Evolutionary conservation across 30 jellyfish, hydroid and myxozoan species (phyloP), one percentile per base, ranked within the genome.

Genomic region (Aurelia coerulea): DNA sequence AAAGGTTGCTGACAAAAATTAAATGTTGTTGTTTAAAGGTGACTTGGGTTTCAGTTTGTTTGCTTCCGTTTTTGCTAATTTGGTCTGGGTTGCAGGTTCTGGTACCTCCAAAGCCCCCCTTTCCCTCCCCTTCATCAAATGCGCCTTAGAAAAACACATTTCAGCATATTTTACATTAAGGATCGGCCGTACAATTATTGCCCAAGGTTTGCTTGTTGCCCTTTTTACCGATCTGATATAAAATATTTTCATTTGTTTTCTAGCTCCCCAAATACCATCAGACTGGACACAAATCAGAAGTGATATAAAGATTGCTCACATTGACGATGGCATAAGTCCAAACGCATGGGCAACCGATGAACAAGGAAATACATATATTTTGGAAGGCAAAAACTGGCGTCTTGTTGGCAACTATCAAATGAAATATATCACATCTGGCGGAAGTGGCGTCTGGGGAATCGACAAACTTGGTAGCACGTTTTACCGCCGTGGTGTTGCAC

Each of bases 401-500:
- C 84, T 68, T 10, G 88, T 79, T 1, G 75, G 81, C 17, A 52
- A 41, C 6, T 42, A 33, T 2, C 76, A 75, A 29, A 64, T 94
- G 84, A 56, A 52, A 42, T 85, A 81, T 65, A 76, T 94, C 14
- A 82, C 99, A 5, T 72, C 96, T 70, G 99, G 99, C 4, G 99
- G 80, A 65, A 77, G 96, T 71, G 99, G 99, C 1, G 97, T 94
- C 9, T 94, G 99, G 99, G 99, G 95, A 11, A 52, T 94, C 2
- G 91, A 84, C 56, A 68, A 17, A 14, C 33, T 66, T 49, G 89
- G 90, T 12, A 71, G 73, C 5, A 51, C 87, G 34, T 66, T 76
- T 52, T 86, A 71, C 35, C 79, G 97, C 33, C 74, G 59, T 33
- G 84, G 81, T 34, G 87, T 84, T 19, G 89, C 97, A 1, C 90